Evolutionary conservation across 1,140 invertebrate species (phyloP), one percentile per base, ranked within the genome.

Genomic region (Drosophila kohkoa): DNA sequence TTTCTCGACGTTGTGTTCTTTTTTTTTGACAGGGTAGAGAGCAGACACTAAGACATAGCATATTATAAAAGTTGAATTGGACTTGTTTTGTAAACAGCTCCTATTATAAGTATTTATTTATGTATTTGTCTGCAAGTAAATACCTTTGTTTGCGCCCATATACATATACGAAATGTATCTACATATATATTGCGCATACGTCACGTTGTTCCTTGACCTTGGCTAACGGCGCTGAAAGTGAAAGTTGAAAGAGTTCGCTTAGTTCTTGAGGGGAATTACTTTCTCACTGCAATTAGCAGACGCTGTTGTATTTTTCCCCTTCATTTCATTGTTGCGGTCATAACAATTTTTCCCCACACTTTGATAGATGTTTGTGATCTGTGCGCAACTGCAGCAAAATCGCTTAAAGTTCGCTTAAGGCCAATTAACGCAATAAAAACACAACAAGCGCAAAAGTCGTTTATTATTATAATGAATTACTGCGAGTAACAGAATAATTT

Each of bases 41-140:
- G 5, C 15, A 1, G n/a, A 25, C 20, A 10, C 25, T 32, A 49
- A 11, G n/a, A 13, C 8, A 13, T 1, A 25, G 20, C 11, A 13
- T 13, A 11, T 48, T 30, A 20, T 52, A 7, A 20, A 30, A 52
- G 60, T 65, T 16, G 25, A 35, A 30, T n/a, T 10, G 20, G n/a
- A 48, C 16, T 51, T 65, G 67, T 79, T 85, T 67, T 77, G 81
- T 85, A 75, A 85, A 85, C 82, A 85, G n/a, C 32, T 11, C 15
- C 30, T 41, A 25, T 32, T 38, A 55, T 16, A 38, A 38, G 32
- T 63, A 58, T 57, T 60, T 49, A 35, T 41, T 30, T 32, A 13
- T 15, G n/a, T 48, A 32, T 51, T n/a, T 66, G 54, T 67, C 32
- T 41, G 28, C 32, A 13, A 62, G 38, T 48, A 62, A 49, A 68